Base-by-base conservation (phyloP, 2,888 invertebrate species). In the Julus scandinavius region DNA sequence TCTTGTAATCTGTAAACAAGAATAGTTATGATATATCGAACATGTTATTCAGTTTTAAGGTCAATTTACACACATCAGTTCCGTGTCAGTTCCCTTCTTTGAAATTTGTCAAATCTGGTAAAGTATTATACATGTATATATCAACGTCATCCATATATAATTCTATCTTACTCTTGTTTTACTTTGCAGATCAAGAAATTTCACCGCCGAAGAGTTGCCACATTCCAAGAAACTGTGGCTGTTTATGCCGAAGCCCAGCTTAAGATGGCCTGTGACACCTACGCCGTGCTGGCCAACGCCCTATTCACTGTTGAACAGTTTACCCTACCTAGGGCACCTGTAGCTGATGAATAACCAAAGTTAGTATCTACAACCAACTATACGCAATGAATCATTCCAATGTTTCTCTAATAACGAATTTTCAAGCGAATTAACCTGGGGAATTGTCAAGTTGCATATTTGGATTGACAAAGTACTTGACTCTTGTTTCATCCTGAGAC, bases 241-340 rank as follows among this genome's bases (percentile, higher is more conserved):
- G 88, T 90, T 15, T 92, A 91, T 90, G 91, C 91, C 0, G 92
- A 92, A 90, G 91, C 91, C 5, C 92, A 92, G 88, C 91, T 92
- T 80, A 91, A 91, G 88, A 91, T 92, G 9, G 91, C 92, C 3
- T 90, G 91, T 86, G 92, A 92, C 88, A 91, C 91, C 0, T 89
- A 88, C 38, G 88, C 88, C 63, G 29, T 89, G 13, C 87, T 89
- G 3, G 87, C 45, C n/a, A 89, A 83, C 49, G 83, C 88, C 15
- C 83, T 89, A 45, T 29, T 49, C 11, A 49, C 40, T 11, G 85
- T 89, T 20, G 41, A 89, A 72, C 49, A 89, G n/a, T 86, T 86
- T 40, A 20, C 86, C 40, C 41, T 86, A 13, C 86, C 86, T 13
- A 86, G 40, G 15, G 86, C 41, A 13, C 86, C 86, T 54, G 54